Evolutionary conservation across 2,113 vertebrate species (phyloP), one percentile per base, ranked within the genome.

Genomic region (Oncorhynchus masou): DNA sequence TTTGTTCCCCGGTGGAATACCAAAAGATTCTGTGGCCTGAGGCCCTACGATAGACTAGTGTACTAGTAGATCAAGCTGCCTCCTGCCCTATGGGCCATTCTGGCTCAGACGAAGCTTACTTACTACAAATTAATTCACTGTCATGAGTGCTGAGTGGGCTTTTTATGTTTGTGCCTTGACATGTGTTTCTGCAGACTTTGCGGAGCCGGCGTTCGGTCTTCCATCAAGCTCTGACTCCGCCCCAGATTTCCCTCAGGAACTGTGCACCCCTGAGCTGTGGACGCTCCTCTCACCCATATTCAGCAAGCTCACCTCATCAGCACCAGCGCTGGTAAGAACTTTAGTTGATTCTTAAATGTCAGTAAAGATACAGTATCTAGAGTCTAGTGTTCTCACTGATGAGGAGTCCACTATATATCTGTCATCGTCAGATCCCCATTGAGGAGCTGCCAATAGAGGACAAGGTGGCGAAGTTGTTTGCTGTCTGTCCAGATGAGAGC

Each of bases 211-310:
- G 0, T 96, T 95, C 34, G 74, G 86, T 82, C 84, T 83, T 65
- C 91, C 91, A 0, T 76, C 89, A 2, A 78, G 74, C 76, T 79
- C 83, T 0, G 0, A 48, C 79, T 11, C 3, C 0, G 0, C 94
- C 60, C 92, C 94, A 0, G 85, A 90, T 11, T 85, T 90, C 71
- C 96, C 95, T 22, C 88, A 94, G 70, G 92, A 95, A 1, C 92
- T 96, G 77, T 96, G 95, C 75, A 93, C 91, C 12, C 95, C 95
- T 0, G 92, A 93, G 67, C 94, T 97, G 48, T 90, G 88, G 13
- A 87, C 87, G 24, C 94, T 96, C 27, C 93, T 97, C 60, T 88
- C 91, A 0, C 95, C 95, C 72, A 96, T 97, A 84, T 94, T 97
- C 39, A 92, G 94, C 81, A 49, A 68, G 54, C 0, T 66, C 27